Percentiles rank a stretch among this genome's conserved stretches.
Evolutionary conservation across 2,113 vertebrate species (phyloP).

Genomic region (Mormyrus lacerda): DNA sequence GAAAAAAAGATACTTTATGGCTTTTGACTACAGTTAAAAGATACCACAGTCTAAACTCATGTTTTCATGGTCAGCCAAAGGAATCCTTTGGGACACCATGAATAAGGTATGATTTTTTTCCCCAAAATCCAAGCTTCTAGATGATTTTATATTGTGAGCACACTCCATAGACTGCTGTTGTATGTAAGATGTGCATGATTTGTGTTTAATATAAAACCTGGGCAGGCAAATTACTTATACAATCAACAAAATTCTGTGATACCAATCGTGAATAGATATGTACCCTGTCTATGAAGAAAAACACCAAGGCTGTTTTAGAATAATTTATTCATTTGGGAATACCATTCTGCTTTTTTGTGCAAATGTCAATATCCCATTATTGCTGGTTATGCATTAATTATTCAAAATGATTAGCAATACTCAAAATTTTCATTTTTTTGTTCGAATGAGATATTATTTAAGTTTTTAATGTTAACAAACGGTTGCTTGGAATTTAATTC

Average conservation of each 20-base stretch:
- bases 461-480: neutral
- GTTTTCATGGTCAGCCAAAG: neutral
- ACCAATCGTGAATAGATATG: neutral
- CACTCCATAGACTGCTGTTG: neutral
- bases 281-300: neutral
- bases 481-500: neutral
- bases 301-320: neutral
- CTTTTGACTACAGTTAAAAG: neutral
- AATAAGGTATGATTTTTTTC: neutral
- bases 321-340: constrained; percentile 10
- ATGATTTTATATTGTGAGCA: neutral
- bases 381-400: neutral
- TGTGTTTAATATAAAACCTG: neutral
- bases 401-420: constrained; percentile 5
- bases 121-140: neutral
- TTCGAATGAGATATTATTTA: neutral
- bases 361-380: constrained; percentile 11
- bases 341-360: neutral
- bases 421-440: neutral
- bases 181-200: neutral
- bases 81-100: neutral
- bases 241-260: neutral
- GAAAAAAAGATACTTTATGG: neutral
- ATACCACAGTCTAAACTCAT: neutral
- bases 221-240: neutral